Evolutionary conservation across 2,888 invertebrate species (phyloP).

Genomic region (Zhuqinia jingwanae): DNA sequence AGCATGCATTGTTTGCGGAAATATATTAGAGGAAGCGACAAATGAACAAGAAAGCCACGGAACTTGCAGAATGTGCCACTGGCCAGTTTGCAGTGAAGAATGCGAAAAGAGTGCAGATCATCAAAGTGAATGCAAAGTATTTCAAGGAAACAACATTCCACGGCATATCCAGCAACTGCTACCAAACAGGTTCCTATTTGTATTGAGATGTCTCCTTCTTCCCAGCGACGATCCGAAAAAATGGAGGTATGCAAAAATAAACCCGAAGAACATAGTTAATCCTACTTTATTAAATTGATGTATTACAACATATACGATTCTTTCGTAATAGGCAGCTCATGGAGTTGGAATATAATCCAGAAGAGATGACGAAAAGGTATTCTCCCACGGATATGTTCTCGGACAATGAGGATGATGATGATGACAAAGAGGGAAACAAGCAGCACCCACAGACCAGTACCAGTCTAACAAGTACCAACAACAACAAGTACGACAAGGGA

Average conservation of each 20-base stretch:
- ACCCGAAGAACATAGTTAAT: too few species aligned
- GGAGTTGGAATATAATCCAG: constrained; percentile 67
- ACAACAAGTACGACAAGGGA: constrained; percentile 50
- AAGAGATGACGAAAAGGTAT: constrained; percentile 56
- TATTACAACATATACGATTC: too few species aligned
- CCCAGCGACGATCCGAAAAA: constrained; percentile 86
- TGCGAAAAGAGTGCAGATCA: constrained; percentile 25
- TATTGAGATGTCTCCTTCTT: constrained; percentile 87
- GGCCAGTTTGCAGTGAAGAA: constrained; percentile 51
- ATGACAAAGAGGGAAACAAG: not conserved
- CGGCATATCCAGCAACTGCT: constrained; percentile 71
- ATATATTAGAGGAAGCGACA: not conserved
- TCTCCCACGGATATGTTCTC: constrained; percentile 53
- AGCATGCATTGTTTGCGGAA: constrained; percentile 55
- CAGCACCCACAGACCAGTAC: too few species aligned
- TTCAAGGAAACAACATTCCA: constrained; percentile 53
- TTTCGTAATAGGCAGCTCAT: too few species aligned
- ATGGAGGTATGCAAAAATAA: too few species aligned
- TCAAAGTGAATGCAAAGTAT: constrained; percentile 67
- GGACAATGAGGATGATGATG: constrained; percentile 28
- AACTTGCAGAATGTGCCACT: constrained; percentile 16
- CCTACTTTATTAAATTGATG: too few species aligned
- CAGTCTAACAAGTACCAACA: too few species aligned
- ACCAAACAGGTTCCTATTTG: constrained; percentile 87
- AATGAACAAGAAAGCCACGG: not conserved